Evolutionary conservation across 2,113 vertebrate genomes (phyloP).

Genomic region (Albula glossodonta): DNA sequence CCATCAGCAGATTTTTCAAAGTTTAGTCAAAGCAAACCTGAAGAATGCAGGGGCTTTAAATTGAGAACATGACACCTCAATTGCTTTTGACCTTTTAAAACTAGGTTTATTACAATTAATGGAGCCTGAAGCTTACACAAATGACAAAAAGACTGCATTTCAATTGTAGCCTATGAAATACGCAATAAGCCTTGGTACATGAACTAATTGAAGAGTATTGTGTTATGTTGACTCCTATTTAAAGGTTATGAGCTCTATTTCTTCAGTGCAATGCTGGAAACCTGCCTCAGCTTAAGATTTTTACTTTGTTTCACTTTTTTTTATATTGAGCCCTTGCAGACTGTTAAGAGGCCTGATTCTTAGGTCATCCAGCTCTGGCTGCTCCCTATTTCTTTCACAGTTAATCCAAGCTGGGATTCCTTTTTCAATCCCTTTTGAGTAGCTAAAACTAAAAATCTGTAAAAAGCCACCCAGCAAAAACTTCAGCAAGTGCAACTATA

Average conservation of each 20-base stretch:
- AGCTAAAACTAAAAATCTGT: not conserved
- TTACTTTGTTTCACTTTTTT: not conserved
- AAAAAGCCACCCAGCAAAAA: not conserved
- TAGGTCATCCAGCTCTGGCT: not conserved
- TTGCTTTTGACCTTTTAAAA: constrained; percentile 59
- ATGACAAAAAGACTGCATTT: constrained; percentile 28
- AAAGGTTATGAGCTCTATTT: constrained; percentile 31
- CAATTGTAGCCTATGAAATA: constrained; percentile 14
- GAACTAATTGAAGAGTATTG: constrained; percentile 43
- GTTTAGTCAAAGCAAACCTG: constrained; percentile 31
- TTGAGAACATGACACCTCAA: constrained; percentile 59
- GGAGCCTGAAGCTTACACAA: constrained; percentile 31
- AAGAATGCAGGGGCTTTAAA: constrained; percentile 42
- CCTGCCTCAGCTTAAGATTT: not conserved
- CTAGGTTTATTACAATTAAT: constrained; percentile 54
- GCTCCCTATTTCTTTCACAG: not conserved
- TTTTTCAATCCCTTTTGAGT: not conserved
- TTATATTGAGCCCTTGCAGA: constrained; percentile 6
- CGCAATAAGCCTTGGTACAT: constrained; percentile 22
- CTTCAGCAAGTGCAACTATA: not conserved
- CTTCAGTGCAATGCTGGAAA: constrained; percentile 6
- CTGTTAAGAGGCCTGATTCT: not conserved
- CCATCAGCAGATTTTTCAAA: constrained; percentile 17
- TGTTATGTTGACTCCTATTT: constrained; percentile 30
- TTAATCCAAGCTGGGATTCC: not conserved